Percentiles rank a stretch among this genome's conserved stretches.
phyloP scores from a whole-genome alignment of 2,113 vertebrate genomes.

The Pantherophis guttatus region DNA sequence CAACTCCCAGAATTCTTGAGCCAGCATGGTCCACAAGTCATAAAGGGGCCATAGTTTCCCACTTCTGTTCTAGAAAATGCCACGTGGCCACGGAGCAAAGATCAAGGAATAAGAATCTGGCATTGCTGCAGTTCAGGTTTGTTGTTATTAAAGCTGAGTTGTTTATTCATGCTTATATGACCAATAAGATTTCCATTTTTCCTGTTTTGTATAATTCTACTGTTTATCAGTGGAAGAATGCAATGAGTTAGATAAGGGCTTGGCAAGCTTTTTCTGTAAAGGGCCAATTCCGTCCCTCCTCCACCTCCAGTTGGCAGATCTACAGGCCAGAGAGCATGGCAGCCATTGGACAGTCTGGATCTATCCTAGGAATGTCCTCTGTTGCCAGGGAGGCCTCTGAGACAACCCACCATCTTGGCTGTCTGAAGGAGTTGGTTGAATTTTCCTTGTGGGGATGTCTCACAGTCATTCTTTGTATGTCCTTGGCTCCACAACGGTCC shows the following conservation, averaged over 20 bases:
- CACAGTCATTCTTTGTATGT: conserved; percentile 10
- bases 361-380: not conserved
- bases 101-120: not conserved
- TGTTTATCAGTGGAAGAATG: not conserved
- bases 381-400: not conserved
- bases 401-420: not conserved
- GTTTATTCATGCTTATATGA: not conserved
- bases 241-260: not conserved
- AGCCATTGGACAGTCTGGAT: not conserved
- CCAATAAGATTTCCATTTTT: not conserved
- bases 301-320: not conserved
- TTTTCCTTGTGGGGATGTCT: not conserved
- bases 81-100: not conserved
- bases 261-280: not conserved
- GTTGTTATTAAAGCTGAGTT: not conserved
- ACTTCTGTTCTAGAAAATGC: not conserved
- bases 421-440: not conserved
- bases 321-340: not conserved
- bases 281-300: not conserved
- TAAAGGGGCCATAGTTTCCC: not conserved
- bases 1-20: not conserved
- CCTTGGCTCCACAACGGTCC: not conserved
- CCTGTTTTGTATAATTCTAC: not conserved
- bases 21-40: not conserved
- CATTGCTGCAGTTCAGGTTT: not conserved